Evolutionary conservation across 2,797 vertebrate species (phyloP).

Genomic region (Natrix natrix): DNA sequence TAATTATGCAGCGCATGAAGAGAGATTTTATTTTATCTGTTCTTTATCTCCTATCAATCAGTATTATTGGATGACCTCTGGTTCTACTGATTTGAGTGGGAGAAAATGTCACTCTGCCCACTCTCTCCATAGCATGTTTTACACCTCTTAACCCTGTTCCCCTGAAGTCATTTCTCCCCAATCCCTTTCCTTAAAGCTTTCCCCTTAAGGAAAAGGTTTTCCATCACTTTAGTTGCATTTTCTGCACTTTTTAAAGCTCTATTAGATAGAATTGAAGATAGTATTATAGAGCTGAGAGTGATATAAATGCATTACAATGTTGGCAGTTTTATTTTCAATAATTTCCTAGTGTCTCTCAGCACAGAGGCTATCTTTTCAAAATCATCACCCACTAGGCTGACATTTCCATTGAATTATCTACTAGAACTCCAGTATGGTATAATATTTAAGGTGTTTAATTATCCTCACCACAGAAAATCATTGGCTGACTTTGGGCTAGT

Average conservation of each 20-base stretch:
- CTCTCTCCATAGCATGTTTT: neutral
- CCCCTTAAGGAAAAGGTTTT: neutral
- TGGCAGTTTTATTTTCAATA: neutral
- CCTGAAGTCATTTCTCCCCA: neutral
- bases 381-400: neutral
- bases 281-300: neutral
- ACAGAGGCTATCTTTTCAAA: neutral
- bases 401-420: neutral
- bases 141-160: neutral
- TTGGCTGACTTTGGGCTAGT: neutral
- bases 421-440: neutral
- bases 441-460: neutral
- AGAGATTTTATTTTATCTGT: neutral
- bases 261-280: neutral
- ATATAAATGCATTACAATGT: neutral
- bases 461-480: neutral
- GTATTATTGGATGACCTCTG: neutral
- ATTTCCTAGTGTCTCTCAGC: neutral
- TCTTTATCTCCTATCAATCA: neutral
- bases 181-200: neutral
- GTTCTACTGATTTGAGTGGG: neutral
- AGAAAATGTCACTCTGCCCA: neutral
- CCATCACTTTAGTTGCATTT: neutral
- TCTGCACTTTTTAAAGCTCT: neutral
- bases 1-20: neutral